Evolutionary conservation across 2,888 invertebrate species (phyloP).

Genomic region (Oscheius sp.): DNA sequence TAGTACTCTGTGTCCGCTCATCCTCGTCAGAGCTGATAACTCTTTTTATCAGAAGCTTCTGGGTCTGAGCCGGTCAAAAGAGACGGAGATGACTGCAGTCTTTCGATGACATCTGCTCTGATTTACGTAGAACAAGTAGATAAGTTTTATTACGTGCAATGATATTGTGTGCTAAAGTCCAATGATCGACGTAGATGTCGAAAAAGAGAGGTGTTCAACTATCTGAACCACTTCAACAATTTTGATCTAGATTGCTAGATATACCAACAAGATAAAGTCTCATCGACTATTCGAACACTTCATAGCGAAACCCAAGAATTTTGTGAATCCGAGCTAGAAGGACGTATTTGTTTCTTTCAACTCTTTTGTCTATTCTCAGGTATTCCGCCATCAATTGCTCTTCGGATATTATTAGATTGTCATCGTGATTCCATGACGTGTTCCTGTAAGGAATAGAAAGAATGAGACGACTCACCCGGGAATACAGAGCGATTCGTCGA

Average conservation of each 20-base stretch:
- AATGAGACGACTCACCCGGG: too few relatives aligned
- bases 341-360: background rate
- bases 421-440: constrained; percentile 17
- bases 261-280: too few relatives aligned
- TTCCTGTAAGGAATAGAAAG: background rate
- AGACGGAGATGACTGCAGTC: background rate
- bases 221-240: too few relatives aligned
- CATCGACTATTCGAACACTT: background rate
- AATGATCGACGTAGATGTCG: background rate
- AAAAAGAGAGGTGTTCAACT: background rate
- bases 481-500: background rate
- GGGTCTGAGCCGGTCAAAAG: background rate
- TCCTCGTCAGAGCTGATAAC: background rate
- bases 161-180: too few relatives aligned
- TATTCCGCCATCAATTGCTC: background rate
- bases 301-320: background rate
- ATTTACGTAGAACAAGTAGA: background rate
- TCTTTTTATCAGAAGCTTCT: constrained; percentile 3
- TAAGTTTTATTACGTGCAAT: too few relatives aligned
- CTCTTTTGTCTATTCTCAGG: background rate
- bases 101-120: constrained; percentile 15
- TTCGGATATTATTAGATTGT: background rate
- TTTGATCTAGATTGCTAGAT: too few relatives aligned
- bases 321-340: background rate
- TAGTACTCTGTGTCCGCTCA: background rate